Conservation (phyloP, 2,797 vertebrate species). For the Xenops minutus region DNA sequence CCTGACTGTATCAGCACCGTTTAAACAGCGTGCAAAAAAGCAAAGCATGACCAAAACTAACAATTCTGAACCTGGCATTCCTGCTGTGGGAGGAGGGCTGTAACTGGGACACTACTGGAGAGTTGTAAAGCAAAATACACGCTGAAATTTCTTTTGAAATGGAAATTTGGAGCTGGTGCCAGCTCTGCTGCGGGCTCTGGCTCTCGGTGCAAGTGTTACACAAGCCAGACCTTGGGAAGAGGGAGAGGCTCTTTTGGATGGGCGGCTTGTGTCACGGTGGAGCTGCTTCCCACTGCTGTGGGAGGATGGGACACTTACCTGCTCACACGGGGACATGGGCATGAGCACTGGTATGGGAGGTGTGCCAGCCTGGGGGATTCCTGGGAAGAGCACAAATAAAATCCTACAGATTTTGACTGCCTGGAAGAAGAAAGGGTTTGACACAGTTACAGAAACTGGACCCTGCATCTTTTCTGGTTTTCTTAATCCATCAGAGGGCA, state of each 20-base stretch:
- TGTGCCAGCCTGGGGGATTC: not conserved
- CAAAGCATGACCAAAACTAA: not conserved
- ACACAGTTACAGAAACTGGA: not conserved
- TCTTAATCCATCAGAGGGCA: not conserved
- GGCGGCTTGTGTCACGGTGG: not conserved
- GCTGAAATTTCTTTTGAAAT: slow-evolving; percentile 45
- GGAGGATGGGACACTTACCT: not conserved
- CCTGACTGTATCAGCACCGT: not conserved
- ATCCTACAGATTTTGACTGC: not conserved
- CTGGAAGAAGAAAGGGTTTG: not conserved
- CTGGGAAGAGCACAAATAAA: not conserved
- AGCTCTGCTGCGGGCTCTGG: slow-evolving; percentile 7
- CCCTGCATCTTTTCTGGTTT: not conserved
- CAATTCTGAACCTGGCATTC: not conserved
- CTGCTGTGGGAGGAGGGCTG: slow-evolving; percentile 3
- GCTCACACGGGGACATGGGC: accelerated
- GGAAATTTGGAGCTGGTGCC: slow-evolving; percentile 25
- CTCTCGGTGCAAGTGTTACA: not conserved
- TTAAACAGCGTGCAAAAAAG: not conserved
- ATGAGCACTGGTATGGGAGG: accelerated
- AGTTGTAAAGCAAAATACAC: not conserved
- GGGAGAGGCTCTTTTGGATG: not conserved
- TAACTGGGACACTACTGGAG: not conserved
- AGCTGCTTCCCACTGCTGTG: not conserved
- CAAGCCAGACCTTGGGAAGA: slow-evolving; percentile 36